Base-by-base conservation (phyloP, 2,888 invertebrate species). In the Lomographa bimaculata region DNA sequence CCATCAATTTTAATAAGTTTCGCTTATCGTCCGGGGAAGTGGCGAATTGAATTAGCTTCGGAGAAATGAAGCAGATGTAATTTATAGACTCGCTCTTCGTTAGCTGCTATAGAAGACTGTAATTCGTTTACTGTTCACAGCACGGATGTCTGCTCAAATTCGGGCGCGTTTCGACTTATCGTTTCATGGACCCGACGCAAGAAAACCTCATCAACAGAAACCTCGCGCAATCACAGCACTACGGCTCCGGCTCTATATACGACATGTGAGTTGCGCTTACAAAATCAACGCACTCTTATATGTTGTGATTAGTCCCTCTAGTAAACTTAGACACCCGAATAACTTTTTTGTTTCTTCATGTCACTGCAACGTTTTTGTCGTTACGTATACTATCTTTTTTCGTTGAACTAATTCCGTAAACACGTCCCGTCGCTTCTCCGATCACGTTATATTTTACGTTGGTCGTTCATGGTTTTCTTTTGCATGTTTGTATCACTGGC, bases 141-240 rank as follows among this genome's bases (percentile, higher is more conserved):
- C 95, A 96, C 84, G 96, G 96, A 47, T 94, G 94, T 59, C 91
- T 96, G 51, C 93, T 96, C 41, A 96, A 95, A 90, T 96, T 96
- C 78, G 96, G 96, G 29, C 92, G 96, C 55, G 94, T 95, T 62
- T 95, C 96, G 63, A 95, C 95, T 20, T 96, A 95, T 85, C 92
- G 95, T 57, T 96, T 96, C 85, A 91, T 96, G 62, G 96, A 96
- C 80, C 95, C 96, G 11, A 92, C 93, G 38, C 94, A 94, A 50
- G 96, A 96, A 80, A 95, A 93, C 57, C 90, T 95, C 55, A 93
- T 94, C 62, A 92, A 95, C 71, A 91, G 94, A 60, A 93, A 95
- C 66, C 92, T 95, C 43, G 93, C 94, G 27, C 94, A 94, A 58
- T 93, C 92, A 19, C 90, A 92, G 54, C 92, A 93, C 74, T 90